phyloP scores from a whole-genome alignment of 2,797 vertebrate genomes.

The Chelonia mydas region DNA sequence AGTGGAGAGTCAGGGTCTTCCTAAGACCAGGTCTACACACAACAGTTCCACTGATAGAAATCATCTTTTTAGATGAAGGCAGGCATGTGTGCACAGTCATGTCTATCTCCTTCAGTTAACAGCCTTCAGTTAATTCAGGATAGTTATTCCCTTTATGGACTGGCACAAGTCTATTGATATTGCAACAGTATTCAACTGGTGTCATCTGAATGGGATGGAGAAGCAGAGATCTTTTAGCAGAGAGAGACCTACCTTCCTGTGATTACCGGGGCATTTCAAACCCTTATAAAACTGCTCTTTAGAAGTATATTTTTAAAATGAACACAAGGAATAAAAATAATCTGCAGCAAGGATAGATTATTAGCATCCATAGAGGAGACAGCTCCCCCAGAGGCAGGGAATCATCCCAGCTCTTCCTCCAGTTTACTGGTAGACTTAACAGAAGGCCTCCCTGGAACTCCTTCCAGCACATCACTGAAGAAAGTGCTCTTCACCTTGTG shows the following conservation, averaged over 20 bases:
- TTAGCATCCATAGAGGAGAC: background rate
- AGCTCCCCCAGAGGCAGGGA: background rate
- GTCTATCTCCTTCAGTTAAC: background rate
- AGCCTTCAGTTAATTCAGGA: background rate
- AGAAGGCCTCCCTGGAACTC: background rate
- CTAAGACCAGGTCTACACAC: background rate
- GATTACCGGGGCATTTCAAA: background rate
- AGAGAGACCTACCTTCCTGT: background rate
- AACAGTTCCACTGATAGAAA: background rate
- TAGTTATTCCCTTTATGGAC: background rate
- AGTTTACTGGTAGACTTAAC: background rate
- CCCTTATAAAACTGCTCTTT: background rate
- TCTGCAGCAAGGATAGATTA: background rate
- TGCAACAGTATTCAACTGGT: background rate
- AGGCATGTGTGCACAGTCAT: background rate
- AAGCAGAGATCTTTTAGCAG: accelerated
- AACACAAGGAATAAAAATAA: background rate
- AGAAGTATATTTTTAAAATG: background rate
- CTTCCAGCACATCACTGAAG: background rate
- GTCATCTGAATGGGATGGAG: background rate
- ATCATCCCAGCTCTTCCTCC: background rate
- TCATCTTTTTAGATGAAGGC: background rate
- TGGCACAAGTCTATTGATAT: background rate
- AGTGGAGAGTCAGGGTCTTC: background rate
- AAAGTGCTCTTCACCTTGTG: background rate